Evolutionary conservation across 1,140 invertebrate genomes (phyloP), one percentile per base, ranked within the genome.

Genomic region (Bicyclus anynana): DNA sequence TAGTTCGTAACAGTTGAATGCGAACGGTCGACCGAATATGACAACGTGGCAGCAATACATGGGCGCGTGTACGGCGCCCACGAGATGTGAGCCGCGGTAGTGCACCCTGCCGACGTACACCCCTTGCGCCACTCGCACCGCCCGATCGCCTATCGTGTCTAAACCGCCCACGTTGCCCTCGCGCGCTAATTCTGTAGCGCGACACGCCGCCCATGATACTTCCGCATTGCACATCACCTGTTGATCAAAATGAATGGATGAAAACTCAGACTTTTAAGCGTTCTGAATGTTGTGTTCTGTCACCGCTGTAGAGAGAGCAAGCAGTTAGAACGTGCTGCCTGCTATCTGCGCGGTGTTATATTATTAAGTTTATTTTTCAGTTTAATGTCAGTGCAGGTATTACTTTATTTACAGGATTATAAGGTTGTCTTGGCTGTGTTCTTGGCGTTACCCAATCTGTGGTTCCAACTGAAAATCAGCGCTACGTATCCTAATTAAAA

Each of bases 181-280:
- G 57, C 29, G 2, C 2, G 29, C 29, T 12, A 33, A 12, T 12
- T 63, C 10, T 6, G 72, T 71, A n/a, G 75, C 74, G 0, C 80
- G 71, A 63, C 77, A 84, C 44, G 83, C 70, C 47, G 78, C 40
- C 80, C 80, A 86, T 16, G 44, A 16, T 56, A 78, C 80, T 9
- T 72, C 55, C 5, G 74, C 83, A 55, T 84, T 84, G 52, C 83
- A 86, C 75, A 86, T 72, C 49, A 86, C 80, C 83, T 86, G 18
- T 12, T 40, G 12, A 6, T 16, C 16, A 16, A 40, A 40, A 17
- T 17, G n/a, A 5, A 4, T 14, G 13, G 2, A 7, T 29, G 5
- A 7, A 10, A 23, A 2, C 2, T 23, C 7, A 4, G 2, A 23
- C 7, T 4, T 23, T 7, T 4, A 23, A 23, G 7, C 23, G 2